phyloP scores from a whole-genome alignment of 2,888 invertebrate genomes.

The Dynastes maya region DNA sequence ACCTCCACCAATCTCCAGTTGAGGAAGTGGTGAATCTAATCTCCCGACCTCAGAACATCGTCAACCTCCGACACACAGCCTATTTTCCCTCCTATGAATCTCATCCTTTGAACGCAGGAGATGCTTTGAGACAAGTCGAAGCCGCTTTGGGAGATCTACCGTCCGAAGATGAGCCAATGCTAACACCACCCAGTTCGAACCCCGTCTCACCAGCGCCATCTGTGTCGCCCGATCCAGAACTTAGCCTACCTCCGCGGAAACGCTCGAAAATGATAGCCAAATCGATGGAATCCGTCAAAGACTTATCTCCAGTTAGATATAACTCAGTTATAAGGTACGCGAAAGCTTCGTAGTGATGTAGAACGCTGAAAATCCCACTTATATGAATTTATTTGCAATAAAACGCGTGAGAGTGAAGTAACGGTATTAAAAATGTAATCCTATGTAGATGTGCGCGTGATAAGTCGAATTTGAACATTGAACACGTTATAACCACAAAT shows the following conservation, averaged over 20 bases:
- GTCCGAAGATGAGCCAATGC: conserved; percentile 71
- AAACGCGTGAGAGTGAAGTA: too few relatives aligned
- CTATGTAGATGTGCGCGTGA: background rate
- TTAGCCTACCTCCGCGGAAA: conserved; percentile 84
- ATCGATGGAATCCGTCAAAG: conserved; percentile 72
- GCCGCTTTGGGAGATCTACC: conserved; percentile 76
- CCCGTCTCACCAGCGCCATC: conserved; percentile 72
- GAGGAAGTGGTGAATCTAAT: conserved; percentile 66
- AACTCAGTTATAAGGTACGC: conserved; percentile 92
- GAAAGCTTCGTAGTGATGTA: conserved; percentile 74
- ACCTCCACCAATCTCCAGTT: conserved; percentile 55
- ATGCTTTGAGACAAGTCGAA: conserved; percentile 77
- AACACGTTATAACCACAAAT: too few relatives aligned
- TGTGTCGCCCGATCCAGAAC: conserved; percentile 72
- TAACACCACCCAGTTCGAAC: conserved; percentile 77
- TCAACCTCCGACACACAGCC: conserved; percentile 61
- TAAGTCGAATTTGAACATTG: too few relatives aligned
- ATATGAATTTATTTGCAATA: background rate
- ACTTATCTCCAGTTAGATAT: conserved; percentile 66
- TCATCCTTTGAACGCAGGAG: conserved; percentile 69
- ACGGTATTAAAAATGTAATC: conserved; percentile 10
- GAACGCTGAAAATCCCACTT: too few relatives aligned
- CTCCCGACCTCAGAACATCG: conserved; percentile 58
- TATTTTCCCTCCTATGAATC: conserved; percentile 65
- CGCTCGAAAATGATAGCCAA: conserved; percentile 84